Evolutionary conservation across 1,140 invertebrate species (phyloP).

Genomic region (Linepithema humile): DNA sequence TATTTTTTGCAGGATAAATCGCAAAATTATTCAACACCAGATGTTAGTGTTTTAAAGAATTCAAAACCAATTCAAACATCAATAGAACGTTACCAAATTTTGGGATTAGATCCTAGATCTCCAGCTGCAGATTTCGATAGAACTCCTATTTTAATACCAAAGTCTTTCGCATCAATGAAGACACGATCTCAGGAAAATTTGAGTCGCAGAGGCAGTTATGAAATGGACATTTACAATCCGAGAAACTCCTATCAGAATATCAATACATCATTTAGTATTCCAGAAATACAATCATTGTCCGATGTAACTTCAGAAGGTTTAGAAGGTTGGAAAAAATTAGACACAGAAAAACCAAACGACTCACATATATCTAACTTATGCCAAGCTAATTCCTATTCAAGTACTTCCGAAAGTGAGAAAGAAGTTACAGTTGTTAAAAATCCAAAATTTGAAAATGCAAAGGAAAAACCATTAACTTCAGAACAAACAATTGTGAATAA

Average conservation of each 20-base stretch:
- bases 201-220: slow-evolving; percentile 44
- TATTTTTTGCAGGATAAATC: slow-evolving; percentile 34
- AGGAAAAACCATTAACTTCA: not conserved
- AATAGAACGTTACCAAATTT: slow-evolving; percentile 51
- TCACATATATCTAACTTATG: not conserved
- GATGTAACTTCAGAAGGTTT: slow-evolving; percentile 15
- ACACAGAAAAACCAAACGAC: not conserved
- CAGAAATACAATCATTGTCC: slow-evolving; percentile 73
- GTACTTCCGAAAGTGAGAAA: slow-evolving; percentile 22
- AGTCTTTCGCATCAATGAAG: slow-evolving; percentile 63
- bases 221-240: slow-evolving; percentile 38
- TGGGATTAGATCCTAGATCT: slow-evolving; percentile 78
- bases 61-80: slow-evolving; percentile 35
- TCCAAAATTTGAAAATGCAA: not conserved
- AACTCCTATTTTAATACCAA: slow-evolving; percentile 78
- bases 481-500: slow-evolving; percentile 10
- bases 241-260: slow-evolving; percentile 71
- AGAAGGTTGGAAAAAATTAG: not conserved
- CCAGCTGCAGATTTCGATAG: slow-evolving; percentile 78
- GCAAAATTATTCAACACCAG: slow-evolving; percentile 13
- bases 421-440: slow-evolving; percentile 45
- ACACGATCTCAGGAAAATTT: slow-evolving; percentile 55
- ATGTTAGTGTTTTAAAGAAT: slow-evolving; percentile 22
- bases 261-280: slow-evolving; percentile 56
- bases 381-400: not conserved